A percentile compares a stretch with the other conserved stretches of the same genome.
Conservation (phyloP, 2,888 invertebrate genomes). For the Aricia artaxerxes region DNA sequence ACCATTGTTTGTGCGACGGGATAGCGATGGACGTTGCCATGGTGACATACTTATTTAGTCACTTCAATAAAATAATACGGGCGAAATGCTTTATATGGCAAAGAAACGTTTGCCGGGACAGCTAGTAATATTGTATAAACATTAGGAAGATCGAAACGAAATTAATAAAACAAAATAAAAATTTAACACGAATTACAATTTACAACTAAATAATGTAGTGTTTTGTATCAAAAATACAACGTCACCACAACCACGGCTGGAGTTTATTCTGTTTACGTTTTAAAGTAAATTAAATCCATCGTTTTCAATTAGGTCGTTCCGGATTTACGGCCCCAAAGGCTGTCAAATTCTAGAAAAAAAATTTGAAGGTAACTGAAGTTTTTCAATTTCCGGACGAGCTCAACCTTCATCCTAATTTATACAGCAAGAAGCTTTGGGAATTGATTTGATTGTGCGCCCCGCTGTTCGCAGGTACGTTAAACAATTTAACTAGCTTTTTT, state of each 20-base stretch:
- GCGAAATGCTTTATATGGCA: too few relatives aligned
- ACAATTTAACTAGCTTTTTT: conserved; percentile 70
- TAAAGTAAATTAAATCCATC: conserved; percentile 40
- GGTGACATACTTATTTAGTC: too few relatives aligned
- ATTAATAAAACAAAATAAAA: too few relatives aligned
- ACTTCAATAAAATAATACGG: too few relatives aligned
- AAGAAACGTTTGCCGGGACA: too few relatives aligned
- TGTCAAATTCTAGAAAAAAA: conserved; percentile 68
- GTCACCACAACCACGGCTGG: background rate
- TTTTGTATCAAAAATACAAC: background rate
- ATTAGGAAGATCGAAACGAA: too few relatives aligned
- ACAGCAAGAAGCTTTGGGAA: conserved; percentile 66
- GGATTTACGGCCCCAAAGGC: conserved; percentile 55
- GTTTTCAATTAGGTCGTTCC: conserved; percentile 51
- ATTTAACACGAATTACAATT: too few relatives aligned
- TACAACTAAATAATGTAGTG: too few relatives aligned
- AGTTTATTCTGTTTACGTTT: conserved; percentile 8
- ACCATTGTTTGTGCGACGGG: too few relatives aligned
- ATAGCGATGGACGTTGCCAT: too few relatives aligned
- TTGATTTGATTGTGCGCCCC: conserved; percentile 71
- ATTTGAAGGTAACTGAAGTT: conserved; percentile 60
- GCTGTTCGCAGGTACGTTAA: conserved; percentile 70
- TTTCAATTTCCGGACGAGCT: conserved; percentile 76
- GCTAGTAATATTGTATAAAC: too few relatives aligned
- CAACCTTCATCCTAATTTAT: conserved; percentile 68